Conservation (phyloP, 2,113 vertebrate genomes). For the Ciconia boyciana region DNA sequence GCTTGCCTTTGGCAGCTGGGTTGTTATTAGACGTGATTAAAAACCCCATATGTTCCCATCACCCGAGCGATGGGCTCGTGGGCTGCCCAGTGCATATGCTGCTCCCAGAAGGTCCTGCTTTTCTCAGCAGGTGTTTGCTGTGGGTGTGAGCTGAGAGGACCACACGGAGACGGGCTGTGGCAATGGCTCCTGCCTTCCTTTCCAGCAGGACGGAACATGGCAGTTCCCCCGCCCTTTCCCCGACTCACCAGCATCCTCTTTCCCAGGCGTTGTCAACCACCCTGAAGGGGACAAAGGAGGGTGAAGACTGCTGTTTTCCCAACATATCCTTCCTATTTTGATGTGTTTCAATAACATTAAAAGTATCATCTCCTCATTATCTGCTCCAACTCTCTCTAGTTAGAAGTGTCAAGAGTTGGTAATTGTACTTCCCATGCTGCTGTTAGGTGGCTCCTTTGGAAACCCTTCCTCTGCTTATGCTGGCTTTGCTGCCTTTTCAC, state of each 20-base stretch:
- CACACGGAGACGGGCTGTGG: neutral
- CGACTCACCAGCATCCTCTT: neutral
- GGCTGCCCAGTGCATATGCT: neutral
- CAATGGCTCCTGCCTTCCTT: neutral
- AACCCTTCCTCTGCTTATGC: neutral
- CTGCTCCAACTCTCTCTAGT: neutral
- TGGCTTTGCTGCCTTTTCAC: neutral
- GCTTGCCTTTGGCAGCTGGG: neutral
- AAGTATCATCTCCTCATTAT: neutral
- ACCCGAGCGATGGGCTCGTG: rapidly evolving
- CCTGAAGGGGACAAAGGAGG: neutral
- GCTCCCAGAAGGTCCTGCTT: neutral
- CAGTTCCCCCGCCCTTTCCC: neutral
- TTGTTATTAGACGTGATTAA: neutral
- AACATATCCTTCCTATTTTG: neutral
- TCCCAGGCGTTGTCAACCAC: neutral
- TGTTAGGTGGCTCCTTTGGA: neutral
- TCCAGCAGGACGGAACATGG: neutral
- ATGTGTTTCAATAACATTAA: neutral
- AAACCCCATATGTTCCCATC: neutral
- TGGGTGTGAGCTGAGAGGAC: neutral
- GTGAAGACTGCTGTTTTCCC: neutral
- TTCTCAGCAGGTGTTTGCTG: neutral
- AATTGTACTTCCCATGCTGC: neutral
- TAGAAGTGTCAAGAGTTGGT: neutral